A percentile compares a stretch with the other conserved stretches of the same genome.
Evolutionary conservation across 2,797 vertebrate species (phyloP).

Genomic region (Cryptoblepharus egeriae): DNA sequence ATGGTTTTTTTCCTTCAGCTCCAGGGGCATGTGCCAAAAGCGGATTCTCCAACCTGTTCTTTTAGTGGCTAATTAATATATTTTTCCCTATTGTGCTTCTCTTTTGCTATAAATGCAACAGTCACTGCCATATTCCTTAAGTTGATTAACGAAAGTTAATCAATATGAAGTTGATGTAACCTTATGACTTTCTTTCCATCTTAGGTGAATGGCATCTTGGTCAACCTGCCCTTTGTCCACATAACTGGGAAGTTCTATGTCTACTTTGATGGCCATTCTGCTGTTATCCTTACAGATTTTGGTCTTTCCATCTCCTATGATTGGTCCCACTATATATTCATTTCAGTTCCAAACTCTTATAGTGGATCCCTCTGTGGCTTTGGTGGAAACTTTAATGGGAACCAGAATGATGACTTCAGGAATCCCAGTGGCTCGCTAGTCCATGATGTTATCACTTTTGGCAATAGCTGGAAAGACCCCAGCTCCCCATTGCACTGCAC

Average conservation of each 20-base stretch:
- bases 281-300: slow-evolving; percentile 68
- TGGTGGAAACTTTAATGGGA: slow-evolving; percentile 74
- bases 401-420: slow-evolving; percentile 65
- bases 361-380: slow-evolving; percentile 68
- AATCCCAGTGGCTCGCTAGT: slow-evolving; percentile 52
- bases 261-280: slow-evolving; percentile 64
- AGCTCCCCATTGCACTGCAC: slow-evolving; percentile 24
- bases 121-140: no score
- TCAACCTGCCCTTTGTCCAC: slow-evolving; percentile 64
- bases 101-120: no score
- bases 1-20: background rate
- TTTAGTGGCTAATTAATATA: no score
- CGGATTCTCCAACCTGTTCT: no score
- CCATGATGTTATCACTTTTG: slow-evolving; percentile 57
- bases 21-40: no score
- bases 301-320: slow-evolving; percentile 73
- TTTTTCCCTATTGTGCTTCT: no score
- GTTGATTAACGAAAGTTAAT: no score
- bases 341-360: slow-evolving; percentile 70
- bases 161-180: no score
- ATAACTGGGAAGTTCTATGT: slow-evolving; percentile 45
- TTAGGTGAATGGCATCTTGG: slow-evolving; percentile 70
- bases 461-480: slow-evolving; percentile 68
- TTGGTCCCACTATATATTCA: slow-evolving; percentile 66
- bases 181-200: background rate